Percentiles rank a stretch among this genome's conserved stretches.
Conservation (phyloP, 2,113 vertebrate genomes). For the Speoplatyrhinus poulsoni region DNA sequence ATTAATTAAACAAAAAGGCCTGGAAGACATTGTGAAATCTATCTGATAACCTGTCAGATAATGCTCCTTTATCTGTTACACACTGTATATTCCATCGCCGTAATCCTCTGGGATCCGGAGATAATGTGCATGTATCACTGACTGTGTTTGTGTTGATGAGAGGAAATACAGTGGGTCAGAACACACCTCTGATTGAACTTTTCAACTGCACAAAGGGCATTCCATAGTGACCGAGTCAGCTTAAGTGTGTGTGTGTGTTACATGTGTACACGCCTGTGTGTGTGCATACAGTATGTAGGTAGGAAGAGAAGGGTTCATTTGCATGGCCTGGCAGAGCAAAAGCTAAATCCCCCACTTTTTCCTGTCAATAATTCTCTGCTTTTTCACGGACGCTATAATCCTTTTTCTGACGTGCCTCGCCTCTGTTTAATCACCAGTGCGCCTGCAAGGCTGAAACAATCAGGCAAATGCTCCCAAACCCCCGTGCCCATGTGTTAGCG, state of each 20-base stretch:
- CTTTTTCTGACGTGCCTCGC: constrained; percentile 56
- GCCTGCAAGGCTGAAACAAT: constrained; percentile 40
- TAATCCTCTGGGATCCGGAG: constrained; percentile 17
- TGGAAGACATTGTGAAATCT: constrained; percentile 43
- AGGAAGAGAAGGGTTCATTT: constrained; percentile 23
- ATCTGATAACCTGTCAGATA: constrained; percentile 1
- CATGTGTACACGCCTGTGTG: constrained; percentile 3
- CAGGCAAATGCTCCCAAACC: constrained; percentile 14
- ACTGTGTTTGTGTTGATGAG: constrained; percentile 9
- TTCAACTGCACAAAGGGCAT: constrained; percentile 17
- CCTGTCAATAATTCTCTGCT: constrained; percentile 60
- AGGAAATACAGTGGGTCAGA: constrained; percentile 11
- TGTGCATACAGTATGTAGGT: constrained; percentile 3
- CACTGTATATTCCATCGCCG: background rate
- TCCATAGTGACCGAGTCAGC: constrained; percentile 38
- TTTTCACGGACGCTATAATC: constrained; percentile 63
- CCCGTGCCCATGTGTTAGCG: background rate
- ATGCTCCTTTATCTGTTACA: constrained; percentile 16
- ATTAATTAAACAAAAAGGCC: background rate
- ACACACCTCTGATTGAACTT: constrained; percentile 10
- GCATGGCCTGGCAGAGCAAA: constrained; percentile 42
- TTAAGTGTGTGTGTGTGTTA: constrained; percentile 10
- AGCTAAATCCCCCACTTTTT: constrained; percentile 53
- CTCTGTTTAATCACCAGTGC: constrained; percentile 44
- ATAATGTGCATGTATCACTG: constrained; percentile 2